These are phyloP conservation scores for Podotricha telesiphe DNA, from an alignment of 2,888 invertebrate genomes.

Conservation along the genomic window DNA sequence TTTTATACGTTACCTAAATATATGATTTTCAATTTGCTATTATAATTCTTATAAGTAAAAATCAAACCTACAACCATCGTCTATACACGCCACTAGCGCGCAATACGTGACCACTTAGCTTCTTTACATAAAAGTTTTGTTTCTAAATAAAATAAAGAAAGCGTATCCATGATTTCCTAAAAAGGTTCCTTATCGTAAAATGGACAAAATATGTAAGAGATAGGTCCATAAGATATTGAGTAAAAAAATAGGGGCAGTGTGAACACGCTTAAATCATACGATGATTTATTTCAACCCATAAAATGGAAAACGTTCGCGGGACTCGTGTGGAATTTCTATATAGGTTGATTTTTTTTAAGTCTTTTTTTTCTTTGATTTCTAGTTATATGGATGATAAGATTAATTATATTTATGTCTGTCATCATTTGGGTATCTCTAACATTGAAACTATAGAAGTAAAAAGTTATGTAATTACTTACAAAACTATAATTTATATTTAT, in stretches of 20 bases:
- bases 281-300: slow-evolving; percentile 57
- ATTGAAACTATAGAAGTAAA: too few species aligned
- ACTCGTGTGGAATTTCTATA: slow-evolving; percentile 8
- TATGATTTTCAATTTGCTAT: too few species aligned
- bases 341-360: background rate
- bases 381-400: background rate
- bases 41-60: too few species aligned
- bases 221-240: slow-evolving; percentile 53
- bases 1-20: too few species aligned
- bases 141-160: background rate
- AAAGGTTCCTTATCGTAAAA: slow-evolving; percentile 45
- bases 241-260: slow-evolving; percentile 71
- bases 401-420: background rate
- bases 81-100: too few species aligned
- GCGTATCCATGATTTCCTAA: slow-evolving; percentile 29
- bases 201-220: slow-evolving; percentile 62
- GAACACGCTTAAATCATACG: slow-evolving; percentile 68
- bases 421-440: too few species aligned
- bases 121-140: too few species aligned
- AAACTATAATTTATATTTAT: too few species aligned
- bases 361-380: background rate
- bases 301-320: slow-evolving; percentile 12
- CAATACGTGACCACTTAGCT: too few species aligned
- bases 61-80: too few species aligned
- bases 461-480: too few species aligned